Evolutionary conservation across 2,113 vertebrate genomes (phyloP).

Genomic region (Actinemys pallida): DNA sequence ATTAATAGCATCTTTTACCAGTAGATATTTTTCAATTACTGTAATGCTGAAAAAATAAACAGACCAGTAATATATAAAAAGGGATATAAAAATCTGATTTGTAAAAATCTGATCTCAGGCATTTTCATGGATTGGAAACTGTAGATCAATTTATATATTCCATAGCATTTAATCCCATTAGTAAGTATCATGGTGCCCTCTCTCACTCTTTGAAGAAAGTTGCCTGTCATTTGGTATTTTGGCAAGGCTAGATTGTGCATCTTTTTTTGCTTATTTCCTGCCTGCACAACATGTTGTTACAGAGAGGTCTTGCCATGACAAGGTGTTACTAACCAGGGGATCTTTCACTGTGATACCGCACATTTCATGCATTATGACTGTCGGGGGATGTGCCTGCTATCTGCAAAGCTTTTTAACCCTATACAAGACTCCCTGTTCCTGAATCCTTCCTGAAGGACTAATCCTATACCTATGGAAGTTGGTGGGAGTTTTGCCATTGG

Average conservation of each 20-base stretch:
- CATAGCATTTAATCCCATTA: slow-evolving; percentile 55
- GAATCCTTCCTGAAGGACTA: neutral
- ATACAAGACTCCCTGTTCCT: neutral
- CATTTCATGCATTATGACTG: slow-evolving; percentile 6
- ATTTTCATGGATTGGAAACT: slow-evolving; percentile 24
- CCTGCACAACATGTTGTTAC: neutral
- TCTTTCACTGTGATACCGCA: slow-evolving; percentile 28
- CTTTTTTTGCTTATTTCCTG: slow-evolving; percentile 16
- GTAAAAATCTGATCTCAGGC: neutral
- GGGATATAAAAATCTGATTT: slow-evolving; percentile 46
- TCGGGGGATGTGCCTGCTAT: neutral
- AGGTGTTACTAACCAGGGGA: slow-evolving; percentile 26
- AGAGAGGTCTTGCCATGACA: slow-evolving; percentile 36
- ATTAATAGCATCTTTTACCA: slow-evolving; percentile 80
- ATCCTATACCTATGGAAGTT: neutral
- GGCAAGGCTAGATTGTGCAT: neutral
- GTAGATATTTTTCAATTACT: slow-evolving; percentile 79
- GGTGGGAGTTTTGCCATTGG: neutral
- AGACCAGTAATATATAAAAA: slow-evolving; percentile 60
- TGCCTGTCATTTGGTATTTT: slow-evolving; percentile 29
- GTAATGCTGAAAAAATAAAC: slow-evolving; percentile 77
- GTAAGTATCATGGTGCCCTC: neutral
- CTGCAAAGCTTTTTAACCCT: neutral
- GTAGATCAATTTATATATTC: slow-evolving; percentile 22
- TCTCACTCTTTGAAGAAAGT: neutral